Evolutionary conservation across 1,140 invertebrate species (phyloP).

Genomic region (Ceratoteleas bidentatus): DNA sequence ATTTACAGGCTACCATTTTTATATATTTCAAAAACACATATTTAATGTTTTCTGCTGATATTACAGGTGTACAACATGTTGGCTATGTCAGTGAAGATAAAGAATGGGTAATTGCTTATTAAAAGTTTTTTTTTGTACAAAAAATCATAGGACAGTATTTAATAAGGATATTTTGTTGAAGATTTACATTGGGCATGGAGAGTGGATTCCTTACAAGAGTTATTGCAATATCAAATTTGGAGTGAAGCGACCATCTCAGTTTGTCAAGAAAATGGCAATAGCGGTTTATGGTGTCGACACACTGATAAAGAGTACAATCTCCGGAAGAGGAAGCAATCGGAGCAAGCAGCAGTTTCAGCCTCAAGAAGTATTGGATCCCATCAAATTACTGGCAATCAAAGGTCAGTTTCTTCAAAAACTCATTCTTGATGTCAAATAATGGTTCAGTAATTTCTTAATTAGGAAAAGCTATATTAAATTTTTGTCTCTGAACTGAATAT

Average conservation of each 20-base stretch:
- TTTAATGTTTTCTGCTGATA: background rate
- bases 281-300: constrained; percentile 49
- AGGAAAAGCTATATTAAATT: too few relatives aligned
- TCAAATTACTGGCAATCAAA: constrained; percentile 57
- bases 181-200: constrained; percentile 52
- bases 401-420: too few relatives aligned
- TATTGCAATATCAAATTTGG: constrained; percentile 56
- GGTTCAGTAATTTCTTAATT: too few relatives aligned
- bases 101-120: constrained; percentile 22
- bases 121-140: too few relatives aligned
- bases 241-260: constrained; percentile 44
- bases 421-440: too few relatives aligned
- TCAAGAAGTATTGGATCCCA: constrained; percentile 39
- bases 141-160: too few relatives aligned
- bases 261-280: constrained; percentile 49
- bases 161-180: too few relatives aligned
- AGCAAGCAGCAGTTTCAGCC: constrained; percentile 43
- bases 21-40: background rate
- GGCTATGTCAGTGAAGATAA: constrained; percentile 38
- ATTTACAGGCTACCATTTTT: too few relatives aligned
- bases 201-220: constrained; percentile 53
- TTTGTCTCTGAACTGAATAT: too few relatives aligned
- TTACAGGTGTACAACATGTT: constrained; percentile 11
- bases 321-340: constrained; percentile 47
- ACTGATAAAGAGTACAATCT: constrained; percentile 49